These are phyloP conservation scores for Schizothorax lantsangensis DNA, from an alignment of 2,797 vertebrate species.

Conservation along the genomic window DNA sequence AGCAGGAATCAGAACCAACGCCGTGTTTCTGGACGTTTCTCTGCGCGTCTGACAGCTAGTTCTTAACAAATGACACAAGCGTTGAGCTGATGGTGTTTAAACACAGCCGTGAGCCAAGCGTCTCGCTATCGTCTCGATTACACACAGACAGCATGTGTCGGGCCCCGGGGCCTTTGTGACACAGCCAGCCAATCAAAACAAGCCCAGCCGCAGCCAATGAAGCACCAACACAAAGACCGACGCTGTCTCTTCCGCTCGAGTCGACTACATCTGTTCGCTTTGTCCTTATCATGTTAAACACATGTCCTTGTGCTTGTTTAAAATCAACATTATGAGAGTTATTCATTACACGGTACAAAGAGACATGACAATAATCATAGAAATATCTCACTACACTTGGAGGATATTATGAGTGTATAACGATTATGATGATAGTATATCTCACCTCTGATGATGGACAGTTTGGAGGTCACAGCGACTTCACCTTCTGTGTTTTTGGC, in stretches of 20 bases:
- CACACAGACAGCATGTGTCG: neutral
- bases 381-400: neutral
- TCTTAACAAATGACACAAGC: neutral
- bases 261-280: neutral
- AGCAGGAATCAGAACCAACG: neutral
- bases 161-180: neutral
- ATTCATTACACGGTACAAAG: neutral
- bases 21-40: neutral
- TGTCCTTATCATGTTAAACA: neutral
- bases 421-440: neutral
- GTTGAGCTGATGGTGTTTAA: neutral
- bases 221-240: neutral
- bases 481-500: constrained; percentile 91
- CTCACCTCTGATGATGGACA: constrained; percentile 96
- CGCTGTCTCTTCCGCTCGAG: neutral
- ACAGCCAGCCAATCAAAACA: neutral
- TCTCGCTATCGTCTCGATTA: neutral
- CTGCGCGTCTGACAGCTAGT: neutral
- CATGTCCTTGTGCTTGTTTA: neutral
- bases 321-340: neutral
- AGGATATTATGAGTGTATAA: neutral
- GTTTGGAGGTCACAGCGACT: constrained; percentile 90
- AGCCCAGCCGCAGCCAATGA: neutral
- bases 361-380: neutral
- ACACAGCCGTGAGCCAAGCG: neutral